Conservation (phyloP, 1,140 invertebrate genomes). For the Thaumatotibia leucotreta region DNA sequence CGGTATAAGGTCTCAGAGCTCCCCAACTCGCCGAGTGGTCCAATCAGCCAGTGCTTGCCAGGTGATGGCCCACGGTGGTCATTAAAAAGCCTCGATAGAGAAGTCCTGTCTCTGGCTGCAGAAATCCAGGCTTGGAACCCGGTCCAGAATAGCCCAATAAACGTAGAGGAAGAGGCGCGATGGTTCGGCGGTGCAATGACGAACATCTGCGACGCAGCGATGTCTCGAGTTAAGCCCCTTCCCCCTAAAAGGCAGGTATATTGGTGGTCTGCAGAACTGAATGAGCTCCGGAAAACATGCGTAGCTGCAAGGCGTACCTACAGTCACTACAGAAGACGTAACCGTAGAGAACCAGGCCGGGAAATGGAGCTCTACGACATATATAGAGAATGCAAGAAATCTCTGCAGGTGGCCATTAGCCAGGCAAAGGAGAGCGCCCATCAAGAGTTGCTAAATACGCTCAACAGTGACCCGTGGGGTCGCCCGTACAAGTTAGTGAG, state of each 20-base stretch:
- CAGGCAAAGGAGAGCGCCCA: conserved; percentile 18
- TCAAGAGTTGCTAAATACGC: conserved; percentile 21
- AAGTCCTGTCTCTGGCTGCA: not conserved
- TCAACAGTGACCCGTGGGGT: conserved; percentile 42
- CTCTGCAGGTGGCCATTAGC: conserved; percentile 18
- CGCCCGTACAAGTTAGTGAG: conserved; percentile 31
- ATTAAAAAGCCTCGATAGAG: no score
- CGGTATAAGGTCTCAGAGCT: no score
- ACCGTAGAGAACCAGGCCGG: not conserved
- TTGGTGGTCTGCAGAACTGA: not conserved
- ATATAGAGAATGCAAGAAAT: not conserved
- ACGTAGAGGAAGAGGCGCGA: not conserved
- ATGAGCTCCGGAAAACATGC: not conserved
- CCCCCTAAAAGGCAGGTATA: no score
- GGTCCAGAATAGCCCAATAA: not conserved
- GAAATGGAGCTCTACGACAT: not conserved
- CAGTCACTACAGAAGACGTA: not conserved
- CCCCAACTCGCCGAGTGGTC: no score
- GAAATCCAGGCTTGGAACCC: not conserved
- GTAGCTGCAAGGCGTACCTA: no score
- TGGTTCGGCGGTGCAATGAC: no score
- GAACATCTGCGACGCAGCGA: no score
- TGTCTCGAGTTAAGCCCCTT: no score
- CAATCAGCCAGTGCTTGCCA: no score
- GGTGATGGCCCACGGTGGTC: no score